These are phyloP conservation scores for Stenodema calcarata DNA, from an alignment of 2,888 invertebrate genomes.

Conservation along the genomic window DNA sequence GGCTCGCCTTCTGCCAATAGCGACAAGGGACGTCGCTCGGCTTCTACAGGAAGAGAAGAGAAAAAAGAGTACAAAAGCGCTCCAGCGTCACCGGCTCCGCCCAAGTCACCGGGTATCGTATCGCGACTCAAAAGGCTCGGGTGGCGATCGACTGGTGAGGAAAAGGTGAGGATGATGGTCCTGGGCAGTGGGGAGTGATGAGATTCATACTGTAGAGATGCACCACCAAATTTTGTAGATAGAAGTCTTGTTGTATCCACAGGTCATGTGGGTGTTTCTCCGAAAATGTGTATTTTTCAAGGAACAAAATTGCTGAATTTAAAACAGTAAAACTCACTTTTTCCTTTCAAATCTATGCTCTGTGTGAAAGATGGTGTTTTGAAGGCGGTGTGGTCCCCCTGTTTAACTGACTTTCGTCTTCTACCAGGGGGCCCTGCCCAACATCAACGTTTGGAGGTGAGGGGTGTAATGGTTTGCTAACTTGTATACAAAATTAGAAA, in stretches of 20 bases:
- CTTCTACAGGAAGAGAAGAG: conserved; percentile 41
- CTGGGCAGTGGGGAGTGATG: conserved; percentile 11
- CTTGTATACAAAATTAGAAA: too few species aligned
- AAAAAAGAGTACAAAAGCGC: conserved; percentile 41
- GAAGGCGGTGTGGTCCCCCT: too few species aligned
- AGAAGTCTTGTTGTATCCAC: not conserved
- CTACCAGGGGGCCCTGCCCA: too few species aligned
- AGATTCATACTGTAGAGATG: not conserved
- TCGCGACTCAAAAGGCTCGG: conserved; percentile 48
- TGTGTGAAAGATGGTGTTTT: too few species aligned
- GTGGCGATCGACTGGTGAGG: conserved; percentile 41
- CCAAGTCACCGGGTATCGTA: conserved; percentile 51
- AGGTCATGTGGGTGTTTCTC: too few species aligned
- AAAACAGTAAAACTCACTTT: too few species aligned
- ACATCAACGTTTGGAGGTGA: too few species aligned
- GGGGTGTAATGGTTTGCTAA: too few species aligned
- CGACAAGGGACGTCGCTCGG: conserved; percentile 36
- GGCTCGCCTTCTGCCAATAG: conserved; percentile 33
- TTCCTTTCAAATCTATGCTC: too few species aligned
- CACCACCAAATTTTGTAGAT: not conserved
- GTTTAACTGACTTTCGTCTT: too few species aligned
- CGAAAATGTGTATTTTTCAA: too few species aligned
- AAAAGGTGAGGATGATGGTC: not conserved
- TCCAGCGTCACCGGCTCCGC: conserved; percentile 41
- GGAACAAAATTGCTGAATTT: too few species aligned